Percentiles rank a stretch among this genome's conserved stretches.
These are phyloP conservation scores for Trypoxylus dichotomus DNA, from an alignment of 1,140 invertebrate genomes.

Conservation along the genomic window DNA sequence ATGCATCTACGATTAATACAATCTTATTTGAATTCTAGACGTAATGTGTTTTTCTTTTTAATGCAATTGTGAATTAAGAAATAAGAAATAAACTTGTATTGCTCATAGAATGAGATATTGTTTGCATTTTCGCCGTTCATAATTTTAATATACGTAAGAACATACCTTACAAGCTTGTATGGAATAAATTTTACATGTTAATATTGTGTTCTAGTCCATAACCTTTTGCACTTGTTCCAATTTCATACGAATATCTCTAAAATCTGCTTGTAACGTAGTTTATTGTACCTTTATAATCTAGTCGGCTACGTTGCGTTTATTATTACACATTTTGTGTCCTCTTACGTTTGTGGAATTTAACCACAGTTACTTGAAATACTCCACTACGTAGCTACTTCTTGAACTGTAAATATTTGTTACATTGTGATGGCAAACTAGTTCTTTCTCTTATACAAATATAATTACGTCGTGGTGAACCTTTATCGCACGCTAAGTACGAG, in stretches of 20 bases:
- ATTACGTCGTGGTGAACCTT: neutral
- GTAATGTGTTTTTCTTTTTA: no score
- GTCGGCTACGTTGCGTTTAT: neutral
- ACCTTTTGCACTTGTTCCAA: neutral
- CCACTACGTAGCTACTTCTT: neutral
- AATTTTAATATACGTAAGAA: no score
- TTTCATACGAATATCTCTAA: neutral
- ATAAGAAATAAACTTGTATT: no score
- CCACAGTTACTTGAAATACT: slow-evolving; percentile 11
- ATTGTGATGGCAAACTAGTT: slow-evolving; percentile 12
- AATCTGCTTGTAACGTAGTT: neutral
- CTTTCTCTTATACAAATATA: neutral
- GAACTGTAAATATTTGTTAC: slow-evolving; percentile 21
- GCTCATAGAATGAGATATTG: no score
- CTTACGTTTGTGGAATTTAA: slow-evolving; percentile 3
- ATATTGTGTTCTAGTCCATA: no score
- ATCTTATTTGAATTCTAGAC: no score
- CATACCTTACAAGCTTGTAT: no score
- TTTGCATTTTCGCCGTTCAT: no score
- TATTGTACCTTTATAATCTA: slow-evolving; percentile 9
- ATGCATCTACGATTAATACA: no score
- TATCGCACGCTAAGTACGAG: neutral
- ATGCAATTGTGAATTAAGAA: no score
- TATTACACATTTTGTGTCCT: neutral
- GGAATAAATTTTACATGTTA: no score